phyloP scores from a whole-genome alignment of 2,888 invertebrate genomes.

The Tillus elongatus region DNA sequence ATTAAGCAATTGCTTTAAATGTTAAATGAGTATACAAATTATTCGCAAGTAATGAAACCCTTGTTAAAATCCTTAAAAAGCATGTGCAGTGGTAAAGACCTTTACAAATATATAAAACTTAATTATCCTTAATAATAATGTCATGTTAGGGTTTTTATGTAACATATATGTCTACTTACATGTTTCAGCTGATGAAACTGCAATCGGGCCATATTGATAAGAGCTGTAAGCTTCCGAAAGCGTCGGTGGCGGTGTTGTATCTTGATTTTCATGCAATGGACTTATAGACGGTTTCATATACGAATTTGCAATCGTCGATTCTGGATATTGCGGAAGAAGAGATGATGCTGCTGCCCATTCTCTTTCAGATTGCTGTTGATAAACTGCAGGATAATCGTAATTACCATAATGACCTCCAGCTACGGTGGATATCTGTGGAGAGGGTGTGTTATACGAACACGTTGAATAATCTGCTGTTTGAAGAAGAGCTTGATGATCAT shows the following conservation, averaged over 20 bases:
- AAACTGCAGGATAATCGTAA: conserved; percentile 36
- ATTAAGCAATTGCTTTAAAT: too few relatives aligned
- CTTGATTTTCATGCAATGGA: conserved; percentile 36
- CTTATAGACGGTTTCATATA: conserved; percentile 41
- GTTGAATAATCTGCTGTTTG: conserved; percentile 36
- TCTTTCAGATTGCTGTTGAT: conserved; percentile 35
- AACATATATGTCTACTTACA: too few relatives aligned
- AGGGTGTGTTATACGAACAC: conserved; percentile 30
- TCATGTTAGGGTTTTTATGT: too few relatives aligned
- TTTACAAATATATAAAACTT: too few relatives aligned
- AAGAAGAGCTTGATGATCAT: conserved; percentile 35
- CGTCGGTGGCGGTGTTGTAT: conserved; percentile 36
- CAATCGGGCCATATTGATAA: too few relatives aligned
- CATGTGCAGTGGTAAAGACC: too few relatives aligned
- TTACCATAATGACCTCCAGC: conserved; percentile 32
- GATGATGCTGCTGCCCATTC: conserved; percentile 32
- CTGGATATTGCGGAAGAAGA: conserved; percentile 33
- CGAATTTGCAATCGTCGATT: conserved; percentile 28
- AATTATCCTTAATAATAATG: too few relatives aligned
- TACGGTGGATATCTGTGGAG: conserved; percentile 32
- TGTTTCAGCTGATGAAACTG: too few relatives aligned
- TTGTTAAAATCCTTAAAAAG: too few relatives aligned
- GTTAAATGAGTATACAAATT: too few relatives aligned
- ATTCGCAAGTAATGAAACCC: too few relatives aligned
- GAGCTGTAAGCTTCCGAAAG: conserved; percentile 33